A percentile compares a stretch with the other conserved stretches of the same genome.
Conservation (phyloP, 2,113 vertebrate species). For the Ondatra zibethicus region DNA sequence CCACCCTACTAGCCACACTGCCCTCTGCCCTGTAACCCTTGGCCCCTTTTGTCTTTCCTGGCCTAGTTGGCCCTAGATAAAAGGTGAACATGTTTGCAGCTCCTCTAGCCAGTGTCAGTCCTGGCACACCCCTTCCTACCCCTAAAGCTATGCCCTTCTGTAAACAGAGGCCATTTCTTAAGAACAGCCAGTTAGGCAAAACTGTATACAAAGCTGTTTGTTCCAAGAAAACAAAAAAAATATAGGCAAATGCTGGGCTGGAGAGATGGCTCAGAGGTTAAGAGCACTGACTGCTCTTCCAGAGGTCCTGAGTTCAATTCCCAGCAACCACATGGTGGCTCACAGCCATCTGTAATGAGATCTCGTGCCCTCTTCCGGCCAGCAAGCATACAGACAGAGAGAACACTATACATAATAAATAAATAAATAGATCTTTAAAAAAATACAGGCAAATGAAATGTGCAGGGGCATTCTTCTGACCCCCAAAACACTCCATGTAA, state of each 20-base stretch:
- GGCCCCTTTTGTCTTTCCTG: not conserved
- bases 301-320: no score
- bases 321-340: no score
- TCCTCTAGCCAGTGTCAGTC: not conserved
- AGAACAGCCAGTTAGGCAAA: not conserved
- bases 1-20: not conserved
- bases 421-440: no score
- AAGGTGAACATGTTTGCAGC: not conserved
- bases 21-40: not conserved
- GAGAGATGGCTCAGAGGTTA: no score
- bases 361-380: no score
- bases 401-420: no score
- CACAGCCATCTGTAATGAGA: no score
- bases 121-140: no score
- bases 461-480: not conserved
- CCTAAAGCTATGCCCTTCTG: not conserved
- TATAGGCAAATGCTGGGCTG: not conserved
- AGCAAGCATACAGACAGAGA: no score
- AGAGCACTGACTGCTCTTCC: no score
- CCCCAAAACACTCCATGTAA: not conserved
- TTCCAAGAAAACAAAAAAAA: slow-evolving; percentile 2
- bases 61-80: not conserved
- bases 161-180: slow-evolving; percentile 19
- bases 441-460: not conserved
- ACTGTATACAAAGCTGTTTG: not conserved